Evolutionary conservation across 2,888 invertebrate species (phyloP), one percentile per base, ranked within the genome.

Genomic region (Philhelius pedissequus): DNA sequence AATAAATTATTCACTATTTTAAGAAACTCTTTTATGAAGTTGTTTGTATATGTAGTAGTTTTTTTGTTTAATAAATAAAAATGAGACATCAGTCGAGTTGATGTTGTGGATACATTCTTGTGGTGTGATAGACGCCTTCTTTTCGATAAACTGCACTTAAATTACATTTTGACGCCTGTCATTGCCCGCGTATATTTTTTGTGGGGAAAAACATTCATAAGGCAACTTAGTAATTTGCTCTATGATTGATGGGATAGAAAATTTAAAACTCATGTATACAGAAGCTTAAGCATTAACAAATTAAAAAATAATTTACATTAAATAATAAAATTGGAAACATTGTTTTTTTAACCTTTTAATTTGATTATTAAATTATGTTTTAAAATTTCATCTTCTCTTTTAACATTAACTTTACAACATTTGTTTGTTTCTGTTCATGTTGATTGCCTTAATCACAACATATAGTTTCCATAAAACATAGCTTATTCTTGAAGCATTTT

Each of bases 1-100:
- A 62, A 80, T 79, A 75, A 79, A 84, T 84, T 79, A 80, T 84
- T 70, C 52, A 80, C 79, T 80, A 84, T 84, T 84, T 84, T 76
- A 60, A 79, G 84, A 71, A 71, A 77, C 30, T 64, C 32, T 74
- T 54, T 58, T 32, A 48, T 20, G 22, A 64, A 48, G 62, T 60
- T 30, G 32, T 15, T 13, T 25, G 3, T 22, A 20, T 8, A 9
- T 8, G 9, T 40, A 43, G 0, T 18, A 8, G 9, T 15, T 52
- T 52, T 52, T 27, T 52, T 56, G 50, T 68, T 35, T 66, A 62
- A 78, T 62, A 68, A 64, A 68, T 50, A 54, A 73, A 52, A 52
- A 70, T 25, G n/a, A 40, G 56, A 56, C 62, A 48, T 48, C 77
- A 74, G 77, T 8, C 43, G 64, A 48, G 30, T 38, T 75, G 62